Percentiles rank a stretch among this genome's conserved stretches.
These are phyloP conservation scores for Apodemus speciosus DNA, from an alignment of 2,113 vertebrate genomes.

Conservation along the genomic window DNA sequence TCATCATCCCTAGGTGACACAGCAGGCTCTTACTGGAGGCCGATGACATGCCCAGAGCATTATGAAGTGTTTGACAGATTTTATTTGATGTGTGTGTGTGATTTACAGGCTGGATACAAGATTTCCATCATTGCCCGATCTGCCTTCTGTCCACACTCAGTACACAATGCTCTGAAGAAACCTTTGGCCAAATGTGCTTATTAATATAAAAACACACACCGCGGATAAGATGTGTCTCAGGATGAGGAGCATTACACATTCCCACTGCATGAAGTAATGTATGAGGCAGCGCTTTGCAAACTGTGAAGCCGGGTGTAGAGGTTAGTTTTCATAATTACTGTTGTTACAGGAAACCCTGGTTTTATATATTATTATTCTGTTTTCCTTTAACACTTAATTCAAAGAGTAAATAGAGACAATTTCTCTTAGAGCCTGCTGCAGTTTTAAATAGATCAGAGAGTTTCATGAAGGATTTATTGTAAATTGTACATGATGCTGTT, in stretches of 20 bases:
- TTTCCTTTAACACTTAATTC: constrained; percentile 79
- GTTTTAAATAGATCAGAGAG: constrained; percentile 56
- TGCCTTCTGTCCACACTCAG: constrained; percentile 43
- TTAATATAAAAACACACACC: constrained; percentile 45
- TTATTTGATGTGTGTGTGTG: constrained; percentile 79
- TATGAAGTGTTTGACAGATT: constrained; percentile 82
- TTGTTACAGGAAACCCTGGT: constrained; percentile 76
- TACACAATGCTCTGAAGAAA: background rate
- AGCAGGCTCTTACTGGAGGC: constrained; percentile 68
- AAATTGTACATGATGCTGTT: constrained; percentile 55
- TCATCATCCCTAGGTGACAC: constrained; percentile 82
- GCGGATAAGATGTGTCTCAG: constrained; percentile 59
- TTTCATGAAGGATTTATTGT: constrained; percentile 73
- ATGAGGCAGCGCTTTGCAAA: constrained; percentile 64
- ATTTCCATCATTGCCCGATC: constrained; percentile 66
- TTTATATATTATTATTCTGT: constrained; percentile 77
- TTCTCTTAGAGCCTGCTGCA: constrained; percentile 66
- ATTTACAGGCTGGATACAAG: constrained; percentile 75
- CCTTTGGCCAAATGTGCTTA: constrained; percentile 55
- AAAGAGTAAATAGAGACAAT: constrained; percentile 74
- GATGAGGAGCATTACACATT: constrained; percentile 57
- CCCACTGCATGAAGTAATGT: constrained; percentile 72
- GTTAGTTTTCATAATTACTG: constrained; percentile 80
- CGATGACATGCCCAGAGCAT: constrained; percentile 74
- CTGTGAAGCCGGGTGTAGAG: constrained; percentile 70